phyloP scores from a whole-genome alignment of 2,113 vertebrate species.

The Oriolus oriolus region DNA sequence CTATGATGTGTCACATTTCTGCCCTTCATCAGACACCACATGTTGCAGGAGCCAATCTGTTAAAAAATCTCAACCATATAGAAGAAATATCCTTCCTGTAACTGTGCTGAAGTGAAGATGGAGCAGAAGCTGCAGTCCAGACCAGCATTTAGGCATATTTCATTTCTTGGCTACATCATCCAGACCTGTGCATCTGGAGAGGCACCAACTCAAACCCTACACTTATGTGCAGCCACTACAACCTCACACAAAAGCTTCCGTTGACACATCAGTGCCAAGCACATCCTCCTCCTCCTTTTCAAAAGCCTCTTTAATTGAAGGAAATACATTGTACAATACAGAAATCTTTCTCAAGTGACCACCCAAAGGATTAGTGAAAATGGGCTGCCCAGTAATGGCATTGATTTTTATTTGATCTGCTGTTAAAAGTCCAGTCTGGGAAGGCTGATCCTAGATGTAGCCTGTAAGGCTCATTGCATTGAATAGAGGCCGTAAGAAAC shows the following conservation, averaged over 20 bases:
- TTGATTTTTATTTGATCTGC: slow-evolving; percentile 1
- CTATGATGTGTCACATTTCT: background rate
- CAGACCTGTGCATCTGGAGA: background rate
- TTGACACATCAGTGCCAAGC: background rate
- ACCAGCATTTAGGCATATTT: background rate
- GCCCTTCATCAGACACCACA: background rate
- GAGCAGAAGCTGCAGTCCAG: background rate
- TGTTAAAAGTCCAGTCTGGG: background rate
- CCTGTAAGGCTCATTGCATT: background rate
- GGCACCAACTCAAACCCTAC: background rate
- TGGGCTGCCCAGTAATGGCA: background rate
- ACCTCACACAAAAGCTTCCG: background rate
- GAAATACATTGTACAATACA: background rate
- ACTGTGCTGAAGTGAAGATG: background rate
- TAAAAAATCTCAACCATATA: background rate
- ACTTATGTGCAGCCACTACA: background rate
- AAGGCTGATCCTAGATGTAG: background rate
- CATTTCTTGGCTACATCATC: background rate
- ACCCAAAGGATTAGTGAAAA: slow-evolving; percentile 7
- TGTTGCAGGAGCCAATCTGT: background rate
- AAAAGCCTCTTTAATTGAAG: background rate
- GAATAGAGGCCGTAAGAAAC: background rate
- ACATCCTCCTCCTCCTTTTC: background rate
- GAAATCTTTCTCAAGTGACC: background rate
- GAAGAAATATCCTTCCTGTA: background rate